Conservation (phyloP, 2,113 vertebrate species). For the Aix galericulata region DNA sequence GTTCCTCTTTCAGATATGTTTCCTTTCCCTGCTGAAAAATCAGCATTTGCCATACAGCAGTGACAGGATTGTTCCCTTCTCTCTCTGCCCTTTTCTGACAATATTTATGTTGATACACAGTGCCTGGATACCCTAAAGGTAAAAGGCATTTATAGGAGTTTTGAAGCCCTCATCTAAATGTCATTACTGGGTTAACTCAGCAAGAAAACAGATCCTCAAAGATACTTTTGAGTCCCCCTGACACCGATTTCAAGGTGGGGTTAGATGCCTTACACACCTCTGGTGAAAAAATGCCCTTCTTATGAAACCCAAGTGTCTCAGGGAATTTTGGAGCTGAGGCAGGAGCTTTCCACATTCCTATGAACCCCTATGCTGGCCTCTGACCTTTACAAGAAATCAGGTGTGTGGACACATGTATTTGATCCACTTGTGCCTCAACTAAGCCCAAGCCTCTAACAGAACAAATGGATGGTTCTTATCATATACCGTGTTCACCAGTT, state of each 20-base stretch:
- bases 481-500: not conserved
- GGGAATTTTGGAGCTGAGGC: not conserved
- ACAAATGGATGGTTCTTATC: not conserved
- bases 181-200: not conserved
- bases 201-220: not conserved
- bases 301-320: not conserved
- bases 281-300: not conserved
- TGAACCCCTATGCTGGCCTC: not conserved
- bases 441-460: not conserved
- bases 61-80: not conserved
- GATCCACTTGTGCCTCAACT: not conserved
- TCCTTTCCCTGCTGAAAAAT: not conserved
- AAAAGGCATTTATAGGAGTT: not conserved
- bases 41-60: not conserved
- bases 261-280: not conserved
- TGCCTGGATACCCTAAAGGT: not conserved
- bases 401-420: not conserved
- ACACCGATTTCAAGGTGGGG: not conserved
- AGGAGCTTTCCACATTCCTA: not conserved
- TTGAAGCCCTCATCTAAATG: not conserved
- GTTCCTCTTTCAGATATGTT: not conserved
- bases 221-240: not conserved
- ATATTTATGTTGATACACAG: not conserved
- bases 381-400: not conserved
- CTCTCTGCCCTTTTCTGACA: not conserved